Base-by-base conservation (phyloP, 1,140 invertebrate genomes). In the Bombus pyrosoma region DNA sequence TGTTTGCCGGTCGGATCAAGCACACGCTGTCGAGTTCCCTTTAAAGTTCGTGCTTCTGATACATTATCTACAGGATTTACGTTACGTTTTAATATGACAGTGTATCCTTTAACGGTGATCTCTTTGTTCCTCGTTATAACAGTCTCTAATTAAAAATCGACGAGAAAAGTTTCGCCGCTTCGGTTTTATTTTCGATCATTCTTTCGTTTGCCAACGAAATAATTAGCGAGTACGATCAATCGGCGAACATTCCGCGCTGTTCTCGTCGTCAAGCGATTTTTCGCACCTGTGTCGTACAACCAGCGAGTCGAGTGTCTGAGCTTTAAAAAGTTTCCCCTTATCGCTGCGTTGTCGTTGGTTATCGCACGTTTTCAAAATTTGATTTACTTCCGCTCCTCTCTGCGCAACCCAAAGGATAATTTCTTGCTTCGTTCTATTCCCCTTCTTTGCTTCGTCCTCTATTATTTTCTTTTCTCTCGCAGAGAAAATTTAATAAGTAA, bases 101-200 rank as follows among this genome's bases (percentile, higher is more conserved):
- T n/a, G 15, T 8, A 10, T 39, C 9, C 39, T 78, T 64, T 78
- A 59, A 41, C 59, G 12, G 59, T 3, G 13, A 78, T 64, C 75
- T 43, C 75, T 62, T 41, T 78, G 75, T 77, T 32, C 4, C 57
- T 64, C 57, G 75, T 64, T 41, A 41, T 32, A 77, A n/a, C 37
- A 37, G 5, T 1, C 37, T 6, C 15, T 77, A 18, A 18, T 41
- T 77, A 77, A 37, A 62, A 62, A 37, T 62, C 6, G 28, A 77
- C 37, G 57, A 64, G 75, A 37, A 43, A 25, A 64, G 4, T 41
- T 77, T 41, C 22, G 9, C 10, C 34, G 47, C 25, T 37, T 59
- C 12, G 25, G 3, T 53, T 74, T 47, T 32, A 57, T n/a, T 0
- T 62, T 6, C 47, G 43, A 37, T 57, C 34, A 10, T 28, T n/a